Conservation (phyloP, 2,888 invertebrate species). For the Halictus quadricinctus region DNA sequence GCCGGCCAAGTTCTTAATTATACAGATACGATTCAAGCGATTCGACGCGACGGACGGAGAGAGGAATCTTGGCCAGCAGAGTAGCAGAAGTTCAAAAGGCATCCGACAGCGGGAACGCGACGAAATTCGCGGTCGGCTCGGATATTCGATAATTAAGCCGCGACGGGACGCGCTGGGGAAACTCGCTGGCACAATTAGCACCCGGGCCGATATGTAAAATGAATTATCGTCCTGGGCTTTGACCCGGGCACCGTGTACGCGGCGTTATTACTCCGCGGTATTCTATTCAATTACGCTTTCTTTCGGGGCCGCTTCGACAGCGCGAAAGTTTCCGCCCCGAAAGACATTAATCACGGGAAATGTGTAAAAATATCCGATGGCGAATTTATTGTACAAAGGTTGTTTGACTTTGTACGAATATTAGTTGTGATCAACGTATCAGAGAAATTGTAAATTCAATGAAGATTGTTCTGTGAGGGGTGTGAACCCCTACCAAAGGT, state of each 20-base stretch:
- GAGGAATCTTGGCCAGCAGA: neutral
- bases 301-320: neutral
- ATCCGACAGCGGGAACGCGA: slow-evolving; percentile 14
- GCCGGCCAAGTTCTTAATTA: slow-evolving; percentile 1
- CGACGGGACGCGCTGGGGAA: slow-evolving; percentile 60
- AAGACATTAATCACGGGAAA: slow-evolving; percentile 4
- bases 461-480: neutral
- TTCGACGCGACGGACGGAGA: neutral
- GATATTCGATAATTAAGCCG: slow-evolving; percentile 68
- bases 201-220: slow-evolving; percentile 71
- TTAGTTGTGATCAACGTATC: neutral
- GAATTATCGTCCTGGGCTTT: slow-evolving; percentile 72
- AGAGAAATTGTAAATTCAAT: neutral
- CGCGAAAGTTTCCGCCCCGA: neutral
- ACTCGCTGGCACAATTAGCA: slow-evolving; percentile 71
- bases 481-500: neutral
- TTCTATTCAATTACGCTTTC: slow-evolving; percentile 59
- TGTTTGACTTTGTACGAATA: no score
- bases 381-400: no score
- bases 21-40: slow-evolving; percentile 12
- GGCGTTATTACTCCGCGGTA: slow-evolving; percentile 58
- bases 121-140: slow-evolving; percentile 43
- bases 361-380: neutral
- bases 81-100: slow-evolving; percentile 7
- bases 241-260: slow-evolving; percentile 29